Evolutionary conservation across 1,140 invertebrate species (phyloP), one percentile per base, ranked within the genome.

Genomic region (Euglossa dilemma): DNA sequence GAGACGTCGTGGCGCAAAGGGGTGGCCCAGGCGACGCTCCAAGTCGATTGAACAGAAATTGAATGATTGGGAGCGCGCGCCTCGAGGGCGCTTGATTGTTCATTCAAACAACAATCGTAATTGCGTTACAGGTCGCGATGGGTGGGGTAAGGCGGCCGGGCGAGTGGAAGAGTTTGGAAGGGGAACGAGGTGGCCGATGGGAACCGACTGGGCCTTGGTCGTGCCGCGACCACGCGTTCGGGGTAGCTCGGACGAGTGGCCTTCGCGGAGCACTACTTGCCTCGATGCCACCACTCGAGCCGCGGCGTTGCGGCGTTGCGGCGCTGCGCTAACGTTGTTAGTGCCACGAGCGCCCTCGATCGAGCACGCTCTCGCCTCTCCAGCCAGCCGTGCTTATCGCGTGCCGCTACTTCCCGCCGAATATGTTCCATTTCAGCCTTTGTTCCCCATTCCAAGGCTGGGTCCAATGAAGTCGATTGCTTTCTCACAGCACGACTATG

Each of bases 41-140:
- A 92, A 94, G 93, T 92, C 93, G 94, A 94, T 94, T 94, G 93
- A 94, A 93, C 93, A 91, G 92, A 94, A 94, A 94, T 94, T 94
- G 94, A 94, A 94, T 94, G 94, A 94, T 94, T 93, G 93, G 93
- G 91, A 91, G 91, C 90, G 90, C 69, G 82, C 71, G 84, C 90
- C 90, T 94, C 91, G 92, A 94, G 94, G 93, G 94, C 92, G 93
- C 94, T 94, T 94, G 94, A 94, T 94, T 94, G 94, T 94, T 94
- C 94, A 94, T 94, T 94, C 93, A 94, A 94, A 94, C 93, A 94
- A 94, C 94, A 94, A 94, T 94, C 93, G 93, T 94, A 94, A 94
- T 94, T 94, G 93, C 93, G 93, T 94, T 94, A 94, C 92, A 91
- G 91, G 88, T 87, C 89, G 86, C 6, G 1, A 84, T 66, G 45